Conservation (phyloP, 2,113 vertebrate genomes). For the Gopherus flavomarginatus region DNA sequence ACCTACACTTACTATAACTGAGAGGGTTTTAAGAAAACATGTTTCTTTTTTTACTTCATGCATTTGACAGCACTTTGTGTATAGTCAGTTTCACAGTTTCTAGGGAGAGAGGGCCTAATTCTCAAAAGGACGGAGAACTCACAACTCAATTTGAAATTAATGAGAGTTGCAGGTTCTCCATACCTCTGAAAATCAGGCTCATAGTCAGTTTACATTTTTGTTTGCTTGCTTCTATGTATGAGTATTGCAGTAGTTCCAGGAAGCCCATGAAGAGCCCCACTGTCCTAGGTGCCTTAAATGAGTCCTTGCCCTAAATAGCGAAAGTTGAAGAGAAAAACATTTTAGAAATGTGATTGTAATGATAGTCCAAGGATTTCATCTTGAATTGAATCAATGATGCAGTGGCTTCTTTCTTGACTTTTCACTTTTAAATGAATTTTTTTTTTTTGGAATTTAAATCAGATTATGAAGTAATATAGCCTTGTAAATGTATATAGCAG, state of each 20-base stretch:
- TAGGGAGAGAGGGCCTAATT: neutral
- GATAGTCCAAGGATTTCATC: neutral
- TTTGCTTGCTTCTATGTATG: neutral
- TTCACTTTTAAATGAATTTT: neutral
- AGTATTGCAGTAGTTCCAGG: neutral
- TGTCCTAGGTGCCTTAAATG: neutral
- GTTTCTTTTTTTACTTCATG: neutral
- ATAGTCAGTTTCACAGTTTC: neutral
- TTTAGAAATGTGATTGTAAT: neutral
- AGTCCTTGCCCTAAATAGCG: neutral
- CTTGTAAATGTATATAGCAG: neutral
- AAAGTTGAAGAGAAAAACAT: neutral
- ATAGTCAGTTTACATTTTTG: neutral
- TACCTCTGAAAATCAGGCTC: neutral
- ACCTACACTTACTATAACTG: neutral
- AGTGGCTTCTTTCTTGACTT: neutral
- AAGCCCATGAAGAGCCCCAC: neutral
- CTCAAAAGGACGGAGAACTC: neutral
- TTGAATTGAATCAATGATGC: neutral
- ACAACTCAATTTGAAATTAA: neutral
- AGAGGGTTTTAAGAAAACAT: neutral
- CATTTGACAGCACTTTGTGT: neutral
- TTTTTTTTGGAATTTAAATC: neutral
- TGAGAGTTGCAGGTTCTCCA: neutral
- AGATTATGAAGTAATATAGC: neutral